phyloP scores from a whole-genome alignment of 2,797 vertebrate species.

The Anguilla pacifica region DNA sequence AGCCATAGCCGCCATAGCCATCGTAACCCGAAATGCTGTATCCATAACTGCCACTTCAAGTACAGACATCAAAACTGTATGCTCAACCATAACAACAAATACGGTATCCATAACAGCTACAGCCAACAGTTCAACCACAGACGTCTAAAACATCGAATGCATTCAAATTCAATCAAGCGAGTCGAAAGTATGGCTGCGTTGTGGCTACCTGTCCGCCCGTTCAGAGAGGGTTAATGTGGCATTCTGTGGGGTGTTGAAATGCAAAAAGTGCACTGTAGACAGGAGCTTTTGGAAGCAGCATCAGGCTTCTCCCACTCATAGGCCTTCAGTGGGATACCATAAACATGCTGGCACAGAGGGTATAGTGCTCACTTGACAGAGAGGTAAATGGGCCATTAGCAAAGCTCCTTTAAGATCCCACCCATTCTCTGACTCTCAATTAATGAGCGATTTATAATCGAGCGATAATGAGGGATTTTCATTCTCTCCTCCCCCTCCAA shows the following conservation, averaged over 20 bases:
- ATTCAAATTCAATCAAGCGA: not conserved
- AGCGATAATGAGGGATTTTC: too few species aligned
- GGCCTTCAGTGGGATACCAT: not conserved
- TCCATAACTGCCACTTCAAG: not conserved
- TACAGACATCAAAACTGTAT: too few species aligned
- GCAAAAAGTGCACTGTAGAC: not conserved
- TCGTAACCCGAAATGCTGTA: not conserved
- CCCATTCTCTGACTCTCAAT: not conserved
- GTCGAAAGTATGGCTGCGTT: not conserved
- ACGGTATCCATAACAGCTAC: too few species aligned
- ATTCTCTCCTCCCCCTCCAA: not conserved
- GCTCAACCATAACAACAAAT: too few species aligned
- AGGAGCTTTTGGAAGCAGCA: not conserved
- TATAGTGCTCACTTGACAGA: not conserved
- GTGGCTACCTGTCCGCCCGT: not conserved
- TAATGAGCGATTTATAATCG: not conserved
- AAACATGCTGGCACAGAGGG: not conserved
- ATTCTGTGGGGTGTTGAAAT: not conserved
- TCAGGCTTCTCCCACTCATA: not conserved
- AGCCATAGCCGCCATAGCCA: slow-evolving; percentile 24
- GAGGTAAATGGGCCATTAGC: not conserved
- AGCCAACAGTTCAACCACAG: too few species aligned
- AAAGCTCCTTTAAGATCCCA: not conserved
- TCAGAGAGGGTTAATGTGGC: not conserved
- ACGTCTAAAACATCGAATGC: too few species aligned